Base-by-base conservation (phyloP, 2,113 vertebrate species). In the Oryzias celebensis region DNA sequence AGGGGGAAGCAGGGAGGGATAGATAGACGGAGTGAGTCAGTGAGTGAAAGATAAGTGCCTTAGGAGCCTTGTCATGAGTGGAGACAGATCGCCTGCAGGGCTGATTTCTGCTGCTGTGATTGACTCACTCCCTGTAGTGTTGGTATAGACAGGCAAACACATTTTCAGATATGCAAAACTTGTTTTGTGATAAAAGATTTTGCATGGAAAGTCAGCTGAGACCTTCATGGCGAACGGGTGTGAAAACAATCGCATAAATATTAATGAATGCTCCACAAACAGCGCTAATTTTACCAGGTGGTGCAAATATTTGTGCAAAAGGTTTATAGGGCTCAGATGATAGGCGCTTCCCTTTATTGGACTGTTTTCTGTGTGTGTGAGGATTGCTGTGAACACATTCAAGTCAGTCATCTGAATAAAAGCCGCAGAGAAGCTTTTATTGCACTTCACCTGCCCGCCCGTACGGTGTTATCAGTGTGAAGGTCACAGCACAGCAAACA, bases 71-170 rank as follows among this genome's bases (percentile, higher is more conserved):
- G 86, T 86, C 84, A 81, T 80, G 84, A 86, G 80, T 68, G 84
- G 75, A 88, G 82, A 85, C 84, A 63, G 80, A 82, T 88, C 68
- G 68, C 82, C 80, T 68, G 73, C 84, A 62, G 84, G 71, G 78
- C 76, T 82, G 84, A 86, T 85, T 85, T 88, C 80, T 85, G 84
- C 86, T 68, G 75, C 78, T 81, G 73, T 83, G 82, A 86, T 86
- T 84, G 86, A 86, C 83, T 83, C 70, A 23, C 77, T 82, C 70
- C 83, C 79, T 81, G 81, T 65, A 73, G 81, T 44, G 46, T 63
- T 51, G 48, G 80, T 63, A 78, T 57, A 78, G 57, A 77, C 62
- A 72, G 56, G 26, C 59, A 5, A 52, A 44, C 77, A 61, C 74
- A 78, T 58, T 62, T 62, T 55, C 71, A 60, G 43, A 72, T 77